Evolutionary conservation across 2,797 vertebrate species (phyloP), one percentile per base, ranked within the genome.

Genomic region (Trichosurus vulpecula): DNA sequence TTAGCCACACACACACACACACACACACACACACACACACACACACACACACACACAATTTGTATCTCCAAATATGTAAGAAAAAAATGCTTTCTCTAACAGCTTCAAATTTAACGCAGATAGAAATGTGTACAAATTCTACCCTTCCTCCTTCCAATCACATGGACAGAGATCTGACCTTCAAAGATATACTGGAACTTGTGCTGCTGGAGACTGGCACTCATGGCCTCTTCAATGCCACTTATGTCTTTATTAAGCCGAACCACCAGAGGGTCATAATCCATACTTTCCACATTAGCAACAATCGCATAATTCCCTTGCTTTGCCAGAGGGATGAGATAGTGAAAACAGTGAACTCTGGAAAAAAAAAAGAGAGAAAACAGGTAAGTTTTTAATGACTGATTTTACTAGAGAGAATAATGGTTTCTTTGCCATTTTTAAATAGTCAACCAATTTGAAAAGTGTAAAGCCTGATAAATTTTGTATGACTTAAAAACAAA

Each of bases 181-280:
- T 99, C 99, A 47, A 99, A 99, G 97, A 99, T 99, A 96, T 99
- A 99, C 98, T 99, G 99, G 99, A 99, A 99, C 98, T 99, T 99
- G 98, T 99, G 99, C 98, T 99, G 99, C 98, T 99, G 99, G 52
- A 99, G 99, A 92, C 99, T 99, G 13, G 99, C 99, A 0, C 99
- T 99, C 99, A 99, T 99, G 96, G 99, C 99, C 98, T 99, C 99
- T 97, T 99, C 99, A 0, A 99, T 99, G 97, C 99, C 99, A 0
- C 99, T 99, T 98, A 99, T 99, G 98, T 99, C 99, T 98, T 99
- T 99, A 97, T 99, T 99, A 96, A 99, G 99, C 92, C 99, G 99
- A 93, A 99, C 99, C 97, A 99, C 99, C 93, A 99, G 99, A 0
- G 99, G 99, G 98, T 99, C 99, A 6, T 99, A 99, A 97, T 99